Base-by-base conservation (phyloP, 2,797 vertebrate genomes). In the Anguilla anguilla region DNA sequence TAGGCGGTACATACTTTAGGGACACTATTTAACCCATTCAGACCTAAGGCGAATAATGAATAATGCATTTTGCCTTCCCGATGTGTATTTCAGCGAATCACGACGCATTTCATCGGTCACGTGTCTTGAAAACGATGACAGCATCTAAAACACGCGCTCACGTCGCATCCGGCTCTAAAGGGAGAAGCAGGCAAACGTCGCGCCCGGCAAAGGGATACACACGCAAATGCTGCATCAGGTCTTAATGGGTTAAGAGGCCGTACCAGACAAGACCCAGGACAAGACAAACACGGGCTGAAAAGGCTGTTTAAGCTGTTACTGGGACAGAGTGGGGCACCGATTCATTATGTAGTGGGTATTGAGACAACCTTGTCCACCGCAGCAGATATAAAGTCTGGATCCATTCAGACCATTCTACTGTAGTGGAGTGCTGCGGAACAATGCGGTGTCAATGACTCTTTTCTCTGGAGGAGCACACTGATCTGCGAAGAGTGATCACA, bases 321-420 rank as follows among this genome's bases (percentile, higher is more conserved):
- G 74, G 46, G 82, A 11, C 31, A 31, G 83, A 53, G 86, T n/a
- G 79, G 87, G 83, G 31, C 88, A 82, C 64, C 87, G 84, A 92
- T 93, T 93, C 89, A 93, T 95, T 87, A 87, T 85, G 28, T 64
- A 11, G 43, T 55, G 86, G 86, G 88, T 92, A 93, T 93, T 90
- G 88, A 88, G 84, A 91, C 89, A 87, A 88, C 90, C 46, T 85
- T 90, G 90, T 91, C 91, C 88, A 91, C 89, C 53, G 88, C 85
- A 91, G 89, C 92, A 87, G 89, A 93, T 93, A 95, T 95, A 93
- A 95, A 95, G 94, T 95, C 93, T 90, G 93, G 88, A 89, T 91
- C 90, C 91, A 92, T 94, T 96, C 89, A 93, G 89, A 85, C 92
- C 85, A 92, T 92, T 95, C 93, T 93, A 93, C 92, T 91, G 92